Conservation (phyloP, 2,888 invertebrate genomes). For the Coenonympha glycerion region DNA sequence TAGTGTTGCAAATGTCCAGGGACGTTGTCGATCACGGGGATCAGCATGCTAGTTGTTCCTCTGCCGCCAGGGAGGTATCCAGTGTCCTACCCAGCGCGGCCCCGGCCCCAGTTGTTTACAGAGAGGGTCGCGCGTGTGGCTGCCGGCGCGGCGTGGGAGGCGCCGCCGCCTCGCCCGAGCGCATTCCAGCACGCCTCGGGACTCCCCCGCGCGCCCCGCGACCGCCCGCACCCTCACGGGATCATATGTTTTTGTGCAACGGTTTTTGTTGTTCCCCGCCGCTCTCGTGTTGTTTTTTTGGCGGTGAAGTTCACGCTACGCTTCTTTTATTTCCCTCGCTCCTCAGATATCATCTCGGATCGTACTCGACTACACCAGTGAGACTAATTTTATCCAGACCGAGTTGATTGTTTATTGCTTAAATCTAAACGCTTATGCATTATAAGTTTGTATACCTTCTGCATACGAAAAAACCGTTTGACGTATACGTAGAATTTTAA, state of each 20-base stretch:
- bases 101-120: constrained; percentile 70
- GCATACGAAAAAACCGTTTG: too few relatives aligned
- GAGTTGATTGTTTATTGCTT: too few relatives aligned
- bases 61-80: too few relatives aligned
- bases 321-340: constrained; percentile 66
- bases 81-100: too few relatives aligned
- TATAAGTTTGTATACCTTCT: too few relatives aligned
- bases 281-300: constrained; percentile 65
- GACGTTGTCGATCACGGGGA: too few relatives aligned
- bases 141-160: constrained; percentile 52
- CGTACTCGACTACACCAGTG: constrained; percentile 40
- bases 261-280: constrained; percentile 76
- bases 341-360: constrained; percentile 59
- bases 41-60: too few relatives aligned
- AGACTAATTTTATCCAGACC: constrained; percentile 29
- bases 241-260: constrained; percentile 77
- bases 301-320: constrained; percentile 66
- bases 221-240: constrained; percentile 63
- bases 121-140: constrained; percentile 52
- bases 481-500: too few relatives aligned
- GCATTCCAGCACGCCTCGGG: constrained; percentile 75
- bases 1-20: too few relatives aligned
- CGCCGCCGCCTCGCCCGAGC: constrained; percentile 67
- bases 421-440: too few relatives aligned
- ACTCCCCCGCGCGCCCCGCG: constrained; percentile 49